Percentiles rank a stretch among this genome's conserved stretches.
Conservation (phyloP, 2,888 invertebrate genomes). For the Mesopsocus fuscifrons region DNA sequence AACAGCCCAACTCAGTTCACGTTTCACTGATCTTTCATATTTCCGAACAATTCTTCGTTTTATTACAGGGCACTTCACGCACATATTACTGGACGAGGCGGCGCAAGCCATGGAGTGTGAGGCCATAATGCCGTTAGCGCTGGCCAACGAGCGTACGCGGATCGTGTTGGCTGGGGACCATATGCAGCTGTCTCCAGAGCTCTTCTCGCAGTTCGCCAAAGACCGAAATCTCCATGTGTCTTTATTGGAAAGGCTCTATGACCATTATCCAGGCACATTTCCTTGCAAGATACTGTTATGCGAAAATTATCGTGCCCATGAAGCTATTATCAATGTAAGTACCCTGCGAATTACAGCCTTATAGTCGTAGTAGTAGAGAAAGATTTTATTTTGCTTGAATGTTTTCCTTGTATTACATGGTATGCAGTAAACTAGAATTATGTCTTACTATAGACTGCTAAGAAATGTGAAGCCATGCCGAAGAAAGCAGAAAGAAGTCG, state of each 20-base stretch:
- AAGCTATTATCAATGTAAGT: slow-evolving; percentile 46
- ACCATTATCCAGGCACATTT: slow-evolving; percentile 49
- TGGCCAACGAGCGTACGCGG: slow-evolving; percentile 50
- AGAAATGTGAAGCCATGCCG: too few species aligned
- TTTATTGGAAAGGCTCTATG: slow-evolving; percentile 55
- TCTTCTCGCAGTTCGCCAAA: slow-evolving; percentile 53
- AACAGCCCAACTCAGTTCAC: too few species aligned
- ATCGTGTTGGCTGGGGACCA: slow-evolving; percentile 72
- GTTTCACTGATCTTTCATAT: too few species aligned
- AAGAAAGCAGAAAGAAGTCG: too few species aligned
- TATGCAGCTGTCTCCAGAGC: slow-evolving; percentile 63
- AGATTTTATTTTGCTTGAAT: not conserved
- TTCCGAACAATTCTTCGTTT: too few species aligned
- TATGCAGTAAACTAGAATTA: too few species aligned
- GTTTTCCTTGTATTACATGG: too few species aligned
- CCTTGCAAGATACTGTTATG: slow-evolving; percentile 62
- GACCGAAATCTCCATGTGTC: slow-evolving; percentile 52
- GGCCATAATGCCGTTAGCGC: slow-evolving; percentile 55
- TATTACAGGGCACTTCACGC: slow-evolving; percentile 46
- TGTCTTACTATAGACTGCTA: too few species aligned
- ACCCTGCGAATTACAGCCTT: too few species aligned
- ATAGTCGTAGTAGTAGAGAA: too few species aligned
- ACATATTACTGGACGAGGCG: slow-evolving; percentile 70
- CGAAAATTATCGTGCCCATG: slow-evolving; percentile 68
- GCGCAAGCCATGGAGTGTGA: slow-evolving; percentile 77